Evolutionary conservation across 2,888 invertebrate species (phyloP).

Genomic region (Phalera bucephala): DNA sequence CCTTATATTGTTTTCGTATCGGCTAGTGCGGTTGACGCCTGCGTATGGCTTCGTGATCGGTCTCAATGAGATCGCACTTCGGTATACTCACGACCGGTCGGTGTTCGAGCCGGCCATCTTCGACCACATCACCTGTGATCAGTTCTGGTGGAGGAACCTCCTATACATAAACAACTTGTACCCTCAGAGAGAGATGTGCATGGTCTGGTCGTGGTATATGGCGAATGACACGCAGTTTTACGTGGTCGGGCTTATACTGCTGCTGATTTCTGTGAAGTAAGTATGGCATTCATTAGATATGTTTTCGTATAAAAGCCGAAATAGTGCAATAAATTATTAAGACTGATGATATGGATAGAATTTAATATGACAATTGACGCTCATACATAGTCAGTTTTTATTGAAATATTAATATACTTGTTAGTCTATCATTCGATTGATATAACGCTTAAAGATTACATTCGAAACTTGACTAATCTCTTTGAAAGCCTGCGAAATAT

Average conservation of each 20-base stretch:
- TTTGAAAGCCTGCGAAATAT: too few relatives aligned
- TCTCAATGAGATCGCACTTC: conserved; percentile 87
- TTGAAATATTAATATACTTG: too few relatives aligned
- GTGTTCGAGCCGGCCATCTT: conserved; percentile 88
- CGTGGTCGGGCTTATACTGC: conserved; percentile 85
- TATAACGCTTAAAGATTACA: too few relatives aligned
- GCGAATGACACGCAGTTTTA: conserved; percentile 92
- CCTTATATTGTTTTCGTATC: conserved; percentile 70
- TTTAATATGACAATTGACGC: too few relatives aligned
- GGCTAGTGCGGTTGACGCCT: conserved; percentile 90
- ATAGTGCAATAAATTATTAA: too few relatives aligned
- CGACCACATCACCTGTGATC: conserved; percentile 88
- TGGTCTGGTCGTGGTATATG: conserved; percentile 93
- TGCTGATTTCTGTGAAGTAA: conserved; percentile 87
- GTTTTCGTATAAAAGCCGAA: too few relatives aligned
- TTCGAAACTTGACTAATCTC: background rate
- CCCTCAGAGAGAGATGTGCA: conserved; percentile 89
- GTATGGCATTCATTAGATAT: conserved; percentile 36
- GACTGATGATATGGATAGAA: too few relatives aligned
- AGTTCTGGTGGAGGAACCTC: conserved; percentile 93
- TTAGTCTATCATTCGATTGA: too few relatives aligned
- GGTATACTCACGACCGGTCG: conserved; percentile 87
- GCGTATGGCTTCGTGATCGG: conserved; percentile 92
- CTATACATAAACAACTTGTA: conserved; percentile 92
- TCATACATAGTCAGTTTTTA: too few relatives aligned